Conservation (phyloP, 2,113 vertebrate genomes). For the Uria aalge region DNA sequence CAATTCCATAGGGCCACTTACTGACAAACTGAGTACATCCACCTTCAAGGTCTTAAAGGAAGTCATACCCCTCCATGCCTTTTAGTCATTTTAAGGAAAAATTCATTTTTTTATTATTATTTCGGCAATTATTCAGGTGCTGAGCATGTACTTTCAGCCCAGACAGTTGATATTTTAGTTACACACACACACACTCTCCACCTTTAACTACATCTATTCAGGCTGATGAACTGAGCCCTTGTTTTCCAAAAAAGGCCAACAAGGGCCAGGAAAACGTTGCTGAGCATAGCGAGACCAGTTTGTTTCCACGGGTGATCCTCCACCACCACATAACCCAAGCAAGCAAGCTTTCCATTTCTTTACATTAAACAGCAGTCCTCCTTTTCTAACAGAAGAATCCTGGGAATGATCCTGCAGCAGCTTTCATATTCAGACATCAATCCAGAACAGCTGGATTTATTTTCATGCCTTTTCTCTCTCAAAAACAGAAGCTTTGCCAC, state of each 20-base stretch:
- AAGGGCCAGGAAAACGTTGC: neutral
- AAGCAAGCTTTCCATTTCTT: slow-evolving; percentile 28
- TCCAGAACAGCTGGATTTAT: neutral
- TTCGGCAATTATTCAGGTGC: slow-evolving; percentile 31
- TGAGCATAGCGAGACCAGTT: neutral
- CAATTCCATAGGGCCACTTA: neutral
- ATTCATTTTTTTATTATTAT: neutral
- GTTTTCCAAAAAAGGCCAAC: neutral
- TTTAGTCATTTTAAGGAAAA: neutral
- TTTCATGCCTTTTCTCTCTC: neutral
- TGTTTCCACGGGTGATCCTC: slow-evolving; percentile 13
- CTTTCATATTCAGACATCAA: neutral
- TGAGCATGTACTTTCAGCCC: slow-evolving; percentile 21
- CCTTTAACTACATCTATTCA: slow-evolving; percentile 12
- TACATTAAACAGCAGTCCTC: neutral
- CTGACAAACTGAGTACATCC: neutral
- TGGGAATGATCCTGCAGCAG: slow-evolving; percentile 38
- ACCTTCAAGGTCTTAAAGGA: neutral
- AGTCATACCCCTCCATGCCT: neutral
- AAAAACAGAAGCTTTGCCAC: slow-evolving; percentile 34
- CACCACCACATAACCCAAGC: slow-evolving; percentile 25
- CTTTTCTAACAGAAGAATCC: neutral
- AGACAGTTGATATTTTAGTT: neutral
- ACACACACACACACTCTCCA: neutral
- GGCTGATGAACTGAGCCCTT: slow-evolving; percentile 11